phyloP scores from a whole-genome alignment of 2,888 invertebrate species.

The Choreutis nemorana region DNA sequence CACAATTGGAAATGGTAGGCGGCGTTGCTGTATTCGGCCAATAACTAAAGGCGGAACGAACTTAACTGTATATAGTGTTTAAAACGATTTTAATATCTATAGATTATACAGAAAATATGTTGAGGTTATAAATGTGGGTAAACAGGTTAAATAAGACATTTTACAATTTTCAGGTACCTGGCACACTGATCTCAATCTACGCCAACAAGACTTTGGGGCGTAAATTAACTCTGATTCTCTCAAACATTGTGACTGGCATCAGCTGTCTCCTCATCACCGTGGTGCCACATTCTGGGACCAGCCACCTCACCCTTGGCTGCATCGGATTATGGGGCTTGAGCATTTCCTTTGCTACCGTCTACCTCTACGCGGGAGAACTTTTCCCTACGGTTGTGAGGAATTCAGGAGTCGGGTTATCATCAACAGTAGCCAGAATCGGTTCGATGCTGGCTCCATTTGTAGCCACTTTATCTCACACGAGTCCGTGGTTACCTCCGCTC shows the following conservation, averaged over 20 bases:
- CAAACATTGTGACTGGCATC: constrained; percentile 71
- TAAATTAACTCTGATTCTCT: constrained; percentile 69
- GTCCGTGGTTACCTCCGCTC: constrained; percentile 72
- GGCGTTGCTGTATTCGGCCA: too few species aligned
- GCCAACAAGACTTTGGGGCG: constrained; percentile 73
- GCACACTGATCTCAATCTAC: constrained; percentile 71
- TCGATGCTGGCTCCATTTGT: constrained; percentile 87
- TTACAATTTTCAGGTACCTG: constrained; percentile 53
- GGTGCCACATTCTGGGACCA: constrained; percentile 50
- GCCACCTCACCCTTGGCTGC: constrained; percentile 71
- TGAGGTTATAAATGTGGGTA: neutral
- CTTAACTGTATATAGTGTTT: too few species aligned
- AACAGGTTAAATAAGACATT: too few species aligned
- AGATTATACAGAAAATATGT: too few species aligned
- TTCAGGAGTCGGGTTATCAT: constrained; percentile 85
- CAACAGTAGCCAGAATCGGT: constrained; percentile 85
- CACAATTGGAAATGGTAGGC: too few species aligned
- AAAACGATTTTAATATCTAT: too few species aligned
- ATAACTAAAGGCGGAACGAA: too few species aligned
- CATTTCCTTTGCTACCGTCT: constrained; percentile 84
- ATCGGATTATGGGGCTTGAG: constrained; percentile 83
- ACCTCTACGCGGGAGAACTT: constrained; percentile 86
- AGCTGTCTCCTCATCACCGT: constrained; percentile 71
- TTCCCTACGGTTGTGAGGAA: constrained; percentile 91
- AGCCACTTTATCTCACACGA: constrained; percentile 67